Base-by-base conservation (phyloP, 2,113 vertebrate species). In the Syrrhaptes paradoxus region DNA sequence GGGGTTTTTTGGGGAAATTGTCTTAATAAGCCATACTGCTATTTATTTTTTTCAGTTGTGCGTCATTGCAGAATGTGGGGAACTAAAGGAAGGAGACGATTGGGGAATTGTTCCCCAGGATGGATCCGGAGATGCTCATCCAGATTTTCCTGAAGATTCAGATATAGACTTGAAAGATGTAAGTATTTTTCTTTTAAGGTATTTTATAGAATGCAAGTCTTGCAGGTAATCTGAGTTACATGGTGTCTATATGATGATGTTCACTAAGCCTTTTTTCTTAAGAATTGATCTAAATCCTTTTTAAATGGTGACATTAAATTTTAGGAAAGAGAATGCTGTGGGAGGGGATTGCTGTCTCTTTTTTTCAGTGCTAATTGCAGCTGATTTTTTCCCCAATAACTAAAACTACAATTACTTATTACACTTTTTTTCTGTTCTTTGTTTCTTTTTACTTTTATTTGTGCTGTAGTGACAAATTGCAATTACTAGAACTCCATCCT, bases 91-190 rank as follows among this genome's bases (percentile, higher is more conserved):
- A 68, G 98, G 98, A 36, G 99, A 99, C 92, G 97, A 98, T 3
- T 99, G 98, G 98, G 98, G 98, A 45, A 77, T 97, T 21, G 92
- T 96, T 45, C 97, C 98, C 5, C 95, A 84, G 20, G 99, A 99
- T 66, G 98, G 98, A 45, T 98, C 98, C 74, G 99, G 99, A 32
- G 99, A 99, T 87, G 75, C 87, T 90, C 95, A 99, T 75, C 98
- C 99, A 66, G 99, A 99, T 85, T 99, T 99, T 96, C 99, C 99
- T 1, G 99, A 99, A 92, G 99, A 99, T 94, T 98, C 99, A 1
- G 98, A 99, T 61, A 51, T 98, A 36, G 98, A 99, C 96, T 98
- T 99, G 83, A 99, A 98, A 97, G 98, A 99, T 74, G 99, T 99
- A 96, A 97, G 99, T 98, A 85, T 65, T 87, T 93, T 92, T 73